A percentile compares a stretch with the other conserved stretches of the same genome.
Conservation (phyloP, 2,113 vertebrate species). For the Bufo gargarizans region DNA sequence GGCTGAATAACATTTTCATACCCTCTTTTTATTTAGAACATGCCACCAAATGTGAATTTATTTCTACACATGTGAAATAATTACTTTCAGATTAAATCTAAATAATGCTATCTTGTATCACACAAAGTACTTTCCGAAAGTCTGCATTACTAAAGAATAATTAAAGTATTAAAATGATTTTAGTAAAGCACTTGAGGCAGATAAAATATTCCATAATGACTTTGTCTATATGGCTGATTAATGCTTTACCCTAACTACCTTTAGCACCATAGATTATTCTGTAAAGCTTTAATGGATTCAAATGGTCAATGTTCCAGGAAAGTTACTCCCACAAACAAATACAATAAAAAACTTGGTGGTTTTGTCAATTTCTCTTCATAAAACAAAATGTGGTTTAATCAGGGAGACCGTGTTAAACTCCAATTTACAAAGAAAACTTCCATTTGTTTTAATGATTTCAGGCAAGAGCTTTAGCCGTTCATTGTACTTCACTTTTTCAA, state of each 20-base stretch:
- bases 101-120: neutral
- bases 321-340: constrained; percentile 13
- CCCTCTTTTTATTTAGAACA: neutral
- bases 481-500: neutral
- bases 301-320: constrained; percentile 39
- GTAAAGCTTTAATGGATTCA: constrained; percentile 46
- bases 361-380: constrained; percentile 33
- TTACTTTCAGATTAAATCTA: neutral
- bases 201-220: constrained; percentile 40
- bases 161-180: constrained; percentile 40
- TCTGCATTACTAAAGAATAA: constrained; percentile 23
- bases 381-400: constrained; percentile 45
- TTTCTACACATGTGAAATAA: neutral
- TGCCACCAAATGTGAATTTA: neutral
- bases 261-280: constrained; percentile 32
- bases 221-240: constrained; percentile 41
- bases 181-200: constrained; percentile 35
- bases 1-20: too few species aligned
- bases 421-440: constrained; percentile 12
- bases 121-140: neutral
- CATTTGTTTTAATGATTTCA: constrained; percentile 38
- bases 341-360: constrained; percentile 16
- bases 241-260: constrained; percentile 16
- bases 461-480: constrained; percentile 1
- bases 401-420: constrained; percentile 1